Evolutionary conservation across 2,113 vertebrate genomes (phyloP).

Genomic region (Paedocypris sp.): DNA sequence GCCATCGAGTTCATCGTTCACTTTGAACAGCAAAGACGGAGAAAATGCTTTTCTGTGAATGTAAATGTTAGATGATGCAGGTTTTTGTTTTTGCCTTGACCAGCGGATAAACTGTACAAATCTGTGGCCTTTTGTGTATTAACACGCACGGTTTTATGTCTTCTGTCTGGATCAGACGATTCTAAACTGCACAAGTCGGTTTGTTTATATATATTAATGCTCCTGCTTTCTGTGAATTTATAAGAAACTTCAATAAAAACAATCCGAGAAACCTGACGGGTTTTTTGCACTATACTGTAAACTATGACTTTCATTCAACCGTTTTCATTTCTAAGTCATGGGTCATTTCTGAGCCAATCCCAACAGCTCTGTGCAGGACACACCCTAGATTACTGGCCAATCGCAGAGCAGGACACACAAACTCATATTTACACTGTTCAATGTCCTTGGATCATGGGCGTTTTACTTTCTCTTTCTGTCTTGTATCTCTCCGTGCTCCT

Average conservation of each 20-base stretch:
- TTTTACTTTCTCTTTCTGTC: too few species aligned
- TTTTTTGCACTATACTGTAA: not conserved
- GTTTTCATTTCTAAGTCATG: too few species aligned
- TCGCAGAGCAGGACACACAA: too few species aligned
- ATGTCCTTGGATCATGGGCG: too few species aligned
- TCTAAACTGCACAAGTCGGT: conserved; percentile 12
- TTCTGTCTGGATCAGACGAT: not conserved
- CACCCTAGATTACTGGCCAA: too few species aligned
- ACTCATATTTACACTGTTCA: too few species aligned
- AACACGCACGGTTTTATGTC: not conserved
- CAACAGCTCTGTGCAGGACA: too few species aligned
- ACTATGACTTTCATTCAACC: too few species aligned
- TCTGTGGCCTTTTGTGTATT: not conserved
- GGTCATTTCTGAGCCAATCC: too few species aligned
- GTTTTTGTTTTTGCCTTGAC: not conserved
- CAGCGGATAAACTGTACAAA: not conserved
- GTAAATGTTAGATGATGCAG: not conserved
- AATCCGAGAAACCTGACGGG: not conserved
- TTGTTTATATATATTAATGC: conserved; percentile 14
- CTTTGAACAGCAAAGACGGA: too few species aligned
- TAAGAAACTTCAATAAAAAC: conserved; percentile 5
- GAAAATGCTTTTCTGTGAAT: not conserved
- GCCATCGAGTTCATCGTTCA: too few species aligned
- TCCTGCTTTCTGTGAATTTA: not conserved
- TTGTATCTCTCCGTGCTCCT: too few species aligned